Evolutionary conservation across 2,113 vertebrate species (phyloP).

Genomic region (Otolemur garnettii): DNA sequence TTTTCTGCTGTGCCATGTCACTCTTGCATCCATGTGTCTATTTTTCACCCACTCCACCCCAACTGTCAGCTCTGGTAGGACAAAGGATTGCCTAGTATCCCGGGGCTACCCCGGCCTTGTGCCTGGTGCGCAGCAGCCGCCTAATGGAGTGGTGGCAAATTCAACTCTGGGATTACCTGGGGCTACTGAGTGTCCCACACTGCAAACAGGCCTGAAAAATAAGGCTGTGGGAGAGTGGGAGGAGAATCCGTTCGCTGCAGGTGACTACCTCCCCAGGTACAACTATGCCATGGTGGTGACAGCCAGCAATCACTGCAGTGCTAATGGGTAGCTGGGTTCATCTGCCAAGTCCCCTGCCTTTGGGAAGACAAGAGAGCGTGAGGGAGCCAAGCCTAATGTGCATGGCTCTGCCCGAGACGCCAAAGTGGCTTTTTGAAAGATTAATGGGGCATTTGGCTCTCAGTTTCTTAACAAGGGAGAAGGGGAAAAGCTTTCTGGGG

Average conservation of each 20-base stretch:
- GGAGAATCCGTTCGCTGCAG: neutral
- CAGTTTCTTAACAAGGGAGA: slow-evolving; percentile 74
- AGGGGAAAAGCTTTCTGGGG: slow-evolving; percentile 78
- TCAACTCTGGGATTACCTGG: neutral
- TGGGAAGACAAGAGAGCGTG: neutral
- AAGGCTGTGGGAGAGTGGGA: neutral
- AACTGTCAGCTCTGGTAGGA: neutral
- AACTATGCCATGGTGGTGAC: neutral
- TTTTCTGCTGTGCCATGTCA: neutral
- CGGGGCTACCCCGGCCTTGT: neutral
- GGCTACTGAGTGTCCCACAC: neutral
- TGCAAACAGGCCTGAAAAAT: neutral
- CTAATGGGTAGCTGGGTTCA: neutral
- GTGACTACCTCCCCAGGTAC: neutral
- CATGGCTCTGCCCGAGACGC: slow-evolving; percentile 65
- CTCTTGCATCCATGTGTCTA: neutral
- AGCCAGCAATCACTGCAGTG: neutral
- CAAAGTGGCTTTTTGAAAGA: slow-evolving; percentile 77
- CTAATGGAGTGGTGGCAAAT: neutral
- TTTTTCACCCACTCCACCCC: neutral
- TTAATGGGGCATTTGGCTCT: slow-evolving; percentile 74
- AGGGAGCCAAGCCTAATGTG: slow-evolving; percentile 67
- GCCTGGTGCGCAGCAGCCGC: neutral
- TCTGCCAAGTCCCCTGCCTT: slow-evolving; percentile 12
- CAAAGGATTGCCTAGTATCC: neutral